Base-by-base conservation (phyloP, 2,888 invertebrate species). In the Fabriciana adippe region DNA sequence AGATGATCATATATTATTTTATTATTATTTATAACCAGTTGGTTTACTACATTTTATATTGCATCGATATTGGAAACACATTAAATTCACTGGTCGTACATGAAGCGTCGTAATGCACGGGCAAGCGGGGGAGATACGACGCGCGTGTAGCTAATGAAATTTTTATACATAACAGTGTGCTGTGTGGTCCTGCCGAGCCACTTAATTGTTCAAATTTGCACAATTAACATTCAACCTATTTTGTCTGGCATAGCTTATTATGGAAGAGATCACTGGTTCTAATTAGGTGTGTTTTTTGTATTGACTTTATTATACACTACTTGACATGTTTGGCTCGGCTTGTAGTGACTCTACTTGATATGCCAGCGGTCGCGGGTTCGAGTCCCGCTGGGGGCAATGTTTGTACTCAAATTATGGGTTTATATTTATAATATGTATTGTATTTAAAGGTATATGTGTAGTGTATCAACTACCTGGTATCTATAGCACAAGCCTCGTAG, bases 61-160 rank as follows among this genome's bases (percentile, higher is more conserved):
- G 61, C 53, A 53, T 61, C 35, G 51, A 35, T 61, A 51, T 61
- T 14, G 50, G 54, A 51, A 50, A 56, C 59, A 56, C 64, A 51
- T 75, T 73, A 26, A 81, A 80, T 71, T 51, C 64, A 15, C 0
- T 5, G 62, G 68, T 78, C 68, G 69, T 72, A 79, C 72, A 72
- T 66, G 14, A 71, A 78, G 41, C 53, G 59, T 72, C 65, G 67
- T 66, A 51, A 66, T 68, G 56, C 69, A 41, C 62, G 71, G 71
- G 61, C 72, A 70, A 59, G 56, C 65, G 68, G 72, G 67, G 73
- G 69, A 62, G 59, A 16, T 18, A 48, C 67, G 67, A 68, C 66
- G 67, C 73, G 75, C 76, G 78, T 78, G 81, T 72, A 75, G 81
- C 78, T 87, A 87, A 89, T 89, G 83, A 86, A 87, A 88, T 89